Percentiles rank a stretch among this genome's conserved stretches.
Evolutionary conservation across 2,888 invertebrate genomes (phyloP).

Genomic region (Rhingia rostrata): DNA sequence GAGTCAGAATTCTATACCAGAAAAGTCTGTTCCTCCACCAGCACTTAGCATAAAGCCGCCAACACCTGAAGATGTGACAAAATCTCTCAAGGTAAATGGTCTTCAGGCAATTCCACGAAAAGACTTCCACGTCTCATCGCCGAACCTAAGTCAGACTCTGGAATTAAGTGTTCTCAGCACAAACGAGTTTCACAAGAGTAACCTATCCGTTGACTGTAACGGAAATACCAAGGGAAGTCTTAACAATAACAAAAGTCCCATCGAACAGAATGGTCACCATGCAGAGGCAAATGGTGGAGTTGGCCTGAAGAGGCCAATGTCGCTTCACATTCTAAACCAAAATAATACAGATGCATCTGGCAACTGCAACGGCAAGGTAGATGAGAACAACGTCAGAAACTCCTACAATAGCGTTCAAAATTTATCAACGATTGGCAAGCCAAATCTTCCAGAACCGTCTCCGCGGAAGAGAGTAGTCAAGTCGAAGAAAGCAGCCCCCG

Average conservation of each 20-base stretch:
- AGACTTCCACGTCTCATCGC: conserved; percentile 81
- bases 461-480: conserved; percentile 80
- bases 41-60: conserved; percentile 28
- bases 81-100: conserved; percentile 25
- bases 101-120: conserved; percentile 76
- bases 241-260: conserved; percentile 65
- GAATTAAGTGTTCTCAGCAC: conserved; percentile 53
- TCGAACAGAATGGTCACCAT: conserved; percentile 44
- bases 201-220: conserved; percentile 79
- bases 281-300: conserved; percentile 47
- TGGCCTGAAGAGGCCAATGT: conserved; percentile 62
- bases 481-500: conserved; percentile 64
- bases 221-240: conserved; percentile 77
- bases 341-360: conserved; percentile 58
- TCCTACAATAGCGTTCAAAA: conserved; percentile 72
- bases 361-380: conserved; percentile 76
- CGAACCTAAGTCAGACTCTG: conserved; percentile 77
- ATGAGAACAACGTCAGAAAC: conserved; percentile 77
- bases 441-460: conserved; percentile 80
- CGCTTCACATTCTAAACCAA: conserved; percentile 72
- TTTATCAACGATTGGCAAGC: conserved; percentile 38
- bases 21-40: conserved; percentile 76
- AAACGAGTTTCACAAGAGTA: conserved; percentile 73
- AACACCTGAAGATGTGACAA: conserved; percentile 14
- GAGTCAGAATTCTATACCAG: conserved; percentile 81